Conservation (phyloP, 2,888 invertebrate species). For the Adineta ricciae region DNA sequence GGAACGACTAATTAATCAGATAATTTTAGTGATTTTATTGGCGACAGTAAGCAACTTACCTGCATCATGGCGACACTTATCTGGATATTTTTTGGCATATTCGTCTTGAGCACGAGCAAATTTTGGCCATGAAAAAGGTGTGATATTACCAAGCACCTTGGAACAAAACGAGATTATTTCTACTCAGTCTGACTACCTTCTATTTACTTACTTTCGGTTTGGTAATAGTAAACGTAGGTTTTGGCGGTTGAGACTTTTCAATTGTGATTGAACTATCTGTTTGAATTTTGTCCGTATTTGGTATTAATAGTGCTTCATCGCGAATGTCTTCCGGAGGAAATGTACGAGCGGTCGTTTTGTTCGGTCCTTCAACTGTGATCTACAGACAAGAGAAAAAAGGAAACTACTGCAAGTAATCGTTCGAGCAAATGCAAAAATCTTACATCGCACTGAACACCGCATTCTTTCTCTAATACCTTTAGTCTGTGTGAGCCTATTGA, state of each 20-base stretch:
- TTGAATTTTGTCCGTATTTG: neutral
- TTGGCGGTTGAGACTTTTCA: neutral
- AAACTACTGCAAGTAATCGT: neutral
- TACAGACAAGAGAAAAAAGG: neutral
- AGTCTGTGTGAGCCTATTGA: neutral
- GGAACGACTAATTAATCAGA: neutral
- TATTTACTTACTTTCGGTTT: neutral
- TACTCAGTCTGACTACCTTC: no score
- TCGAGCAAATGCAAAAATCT: neutral
- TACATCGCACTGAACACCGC: neutral
- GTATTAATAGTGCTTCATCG: neutral
- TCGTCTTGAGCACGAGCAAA: constrained; percentile 1
- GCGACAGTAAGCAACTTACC: neutral
- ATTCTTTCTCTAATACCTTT: neutral
- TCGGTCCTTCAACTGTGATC: neutral
- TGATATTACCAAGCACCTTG: neutral
- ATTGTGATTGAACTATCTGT: neutral
- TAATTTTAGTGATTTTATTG: no score
- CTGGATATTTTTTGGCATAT: neutral
- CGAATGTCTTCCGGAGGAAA: neutral
- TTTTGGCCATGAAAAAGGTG: constrained; percentile 17
- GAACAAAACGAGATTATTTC: neutral
- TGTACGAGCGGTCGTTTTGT: neutral
- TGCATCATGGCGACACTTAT: neutral
- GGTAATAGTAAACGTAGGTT: neutral